Base-by-base conservation (phyloP, 2,113 vertebrate genomes). In the Orthonyx spaldingii region DNA sequence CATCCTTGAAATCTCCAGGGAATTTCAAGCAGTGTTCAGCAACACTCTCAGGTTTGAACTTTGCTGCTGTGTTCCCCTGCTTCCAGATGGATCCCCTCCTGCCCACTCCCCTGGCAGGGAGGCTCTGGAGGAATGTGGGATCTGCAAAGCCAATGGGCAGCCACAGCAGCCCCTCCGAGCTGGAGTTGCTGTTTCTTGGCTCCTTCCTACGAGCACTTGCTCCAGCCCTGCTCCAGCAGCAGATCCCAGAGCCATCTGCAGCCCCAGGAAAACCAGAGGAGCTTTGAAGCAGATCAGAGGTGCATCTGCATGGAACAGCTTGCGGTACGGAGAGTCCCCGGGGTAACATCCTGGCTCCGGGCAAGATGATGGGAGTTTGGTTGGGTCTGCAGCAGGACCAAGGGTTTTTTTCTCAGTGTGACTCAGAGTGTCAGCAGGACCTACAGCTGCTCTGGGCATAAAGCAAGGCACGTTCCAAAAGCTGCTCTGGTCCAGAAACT, bases 291-390 rank as follows among this genome's bases (percentile, higher is more conserved):
- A 61, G 37, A 89, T 35, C 77, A 68, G 78, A 75, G 27, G 27
- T 89, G 52, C 56, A 50, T 75, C 81, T 91, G 81, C 77, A 22
- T 9, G 10, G 72, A 91, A 16, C 63, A 89, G 63, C 37, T 83
- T 65, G 76, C 0, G 0, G 33, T 15, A 49, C 4, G 0, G 16
- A 41, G 41, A 18, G 41, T 86, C 63, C 66, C 41, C 53, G 64
- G 49, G 44, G 23, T 92, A 20, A 76, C 11, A 19, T 68, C 79
- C 70, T 55, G 87, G 64, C 42, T 61, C 32, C 0, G 2, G n/a
- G 6, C 10, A 69, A 81, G 32, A 26, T 65, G n/a, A 16, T 32
- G 27, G n/a, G 26, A 70, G 26, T 56, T 75, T 70, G 50, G 72
- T 35, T 76, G 71, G 0, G 42, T 42, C 76, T 80, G 41, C 16